Base-by-base conservation (phyloP, 2,113 vertebrate genomes). In the Prietella phreatophila region DNA sequence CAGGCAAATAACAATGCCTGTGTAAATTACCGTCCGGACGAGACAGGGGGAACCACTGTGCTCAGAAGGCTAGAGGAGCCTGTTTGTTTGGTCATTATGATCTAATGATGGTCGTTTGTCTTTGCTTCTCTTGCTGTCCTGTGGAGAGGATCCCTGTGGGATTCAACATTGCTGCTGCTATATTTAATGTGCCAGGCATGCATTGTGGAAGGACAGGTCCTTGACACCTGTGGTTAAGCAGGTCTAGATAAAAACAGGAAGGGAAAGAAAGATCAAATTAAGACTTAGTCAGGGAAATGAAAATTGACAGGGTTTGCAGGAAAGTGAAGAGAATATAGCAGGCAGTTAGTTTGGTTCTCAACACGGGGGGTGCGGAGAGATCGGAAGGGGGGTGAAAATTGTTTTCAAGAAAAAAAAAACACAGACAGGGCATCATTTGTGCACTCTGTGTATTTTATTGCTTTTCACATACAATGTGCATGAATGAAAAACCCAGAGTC, bases 11-110 rank as follows among this genome's bases (percentile, higher is more conserved):
- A 84, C 71, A 60, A 47, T 47, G 69, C 36, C 73, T 84, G 73
- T 80, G 83, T 88, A 88, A 88, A 88, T 85, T 84, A 88, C 87
- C 55, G 87, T 85, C 47, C 47, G 73, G 60, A 84, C 39, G 82
- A 84, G 82, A 78, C 60, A 67, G 33, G 39, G 50, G 78, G 82
- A 85, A 63, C 61, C 87, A 88, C 47, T 50, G 82, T 79, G 87
- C 63, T 84, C 73, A 88, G 82, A 65, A 55, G 73, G 61, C 83
- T 85, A 85, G 87, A 88, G 71, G 82, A 88, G 82, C 60, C 73
- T 88, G 87, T 88, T 88, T 88, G 87, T 88, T 88, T 88, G 87
- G 87, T 79, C 71, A 85, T 85, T 88, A 88, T 88, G 75, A 80
- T 84, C 73, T 88, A 88, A 88, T 88, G 82, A 85, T 84, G 75